Percentiles rank a stretch among this genome's conserved stretches.
phyloP scores from a whole-genome alignment of 2,113 vertebrate species.

The Arizona elegans region DNA sequence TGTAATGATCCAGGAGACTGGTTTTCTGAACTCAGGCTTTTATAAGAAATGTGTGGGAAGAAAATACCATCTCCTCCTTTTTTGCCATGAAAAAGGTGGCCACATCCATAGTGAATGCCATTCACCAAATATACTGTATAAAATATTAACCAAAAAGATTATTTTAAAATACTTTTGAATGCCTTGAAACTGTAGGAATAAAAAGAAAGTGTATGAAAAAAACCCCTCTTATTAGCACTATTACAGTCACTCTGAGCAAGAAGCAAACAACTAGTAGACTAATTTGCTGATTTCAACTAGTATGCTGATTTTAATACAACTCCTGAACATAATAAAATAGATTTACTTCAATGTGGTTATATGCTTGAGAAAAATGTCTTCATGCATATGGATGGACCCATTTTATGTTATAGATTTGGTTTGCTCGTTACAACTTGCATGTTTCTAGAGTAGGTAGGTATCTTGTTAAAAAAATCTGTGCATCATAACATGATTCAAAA shows the following conservation, averaged over 20 bases:
- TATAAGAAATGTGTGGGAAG: slow-evolving; percentile 58
- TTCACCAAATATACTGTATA: not conserved
- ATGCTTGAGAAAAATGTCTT: not conserved
- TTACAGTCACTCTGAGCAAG: not conserved
- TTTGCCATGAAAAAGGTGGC: not conserved
- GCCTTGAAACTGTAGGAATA: not conserved
- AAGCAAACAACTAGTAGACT: not conserved
- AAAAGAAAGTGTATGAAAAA: not conserved
- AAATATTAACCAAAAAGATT: not conserved
- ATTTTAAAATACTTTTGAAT: not conserved
- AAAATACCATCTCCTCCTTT: not conserved
- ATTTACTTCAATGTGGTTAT: not conserved
- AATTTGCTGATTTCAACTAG: not conserved
- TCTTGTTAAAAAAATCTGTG: not conserved
- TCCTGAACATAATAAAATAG: not conserved
- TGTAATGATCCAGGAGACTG: slow-evolving; percentile 82
- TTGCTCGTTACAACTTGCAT: not conserved
- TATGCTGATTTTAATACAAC: not conserved
- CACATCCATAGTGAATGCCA: not conserved
- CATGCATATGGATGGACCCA: not conserved
- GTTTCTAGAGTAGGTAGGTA: not conserved
- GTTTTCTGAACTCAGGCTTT: slow-evolving; percentile 85
- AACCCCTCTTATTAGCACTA: not conserved
- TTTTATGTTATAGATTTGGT: not conserved
- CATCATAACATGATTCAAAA: not conserved